These are phyloP conservation scores for Phalanger gymnotis DNA, from an alignment of 2,797 vertebrate genomes.

Conservation along the genomic window DNA sequence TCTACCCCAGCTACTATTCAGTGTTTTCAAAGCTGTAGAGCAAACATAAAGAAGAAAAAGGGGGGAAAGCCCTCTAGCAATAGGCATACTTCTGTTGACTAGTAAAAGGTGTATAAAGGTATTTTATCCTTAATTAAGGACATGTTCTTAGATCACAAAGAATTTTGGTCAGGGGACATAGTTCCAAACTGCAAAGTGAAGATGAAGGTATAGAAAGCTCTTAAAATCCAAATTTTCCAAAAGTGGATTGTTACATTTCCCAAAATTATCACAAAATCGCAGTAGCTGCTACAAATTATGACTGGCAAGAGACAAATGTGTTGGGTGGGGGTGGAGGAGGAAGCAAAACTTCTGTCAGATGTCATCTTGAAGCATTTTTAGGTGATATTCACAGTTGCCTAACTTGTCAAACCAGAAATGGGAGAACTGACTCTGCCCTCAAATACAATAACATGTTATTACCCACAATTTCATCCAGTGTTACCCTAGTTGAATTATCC, in stretches of 20 bases:
- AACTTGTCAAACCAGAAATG: constrained; percentile 51
- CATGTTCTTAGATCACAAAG: constrained; percentile 43
- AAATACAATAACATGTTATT: background rate
- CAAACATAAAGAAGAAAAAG: background rate
- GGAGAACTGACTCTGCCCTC: constrained; percentile 21
- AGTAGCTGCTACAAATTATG: constrained; percentile 72
- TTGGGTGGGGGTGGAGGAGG: background rate
- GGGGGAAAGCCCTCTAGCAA: background rate
- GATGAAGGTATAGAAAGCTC: constrained; percentile 34
- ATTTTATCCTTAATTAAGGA: background rate
- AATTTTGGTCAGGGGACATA: constrained; percentile 8
- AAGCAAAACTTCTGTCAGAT: constrained; percentile 68
- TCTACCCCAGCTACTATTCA: background rate
- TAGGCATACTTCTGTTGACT: background rate
- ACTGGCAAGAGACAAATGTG: constrained; percentile 71
- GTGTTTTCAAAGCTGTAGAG: background rate
- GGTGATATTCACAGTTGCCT: constrained; percentile 67
- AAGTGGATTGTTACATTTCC: constrained; percentile 64
- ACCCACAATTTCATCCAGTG: background rate
- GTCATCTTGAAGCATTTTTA: constrained; percentile 67
- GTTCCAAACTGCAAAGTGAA: constrained; percentile 32
- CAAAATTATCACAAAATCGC: constrained; percentile 72
- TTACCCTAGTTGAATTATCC: background rate
- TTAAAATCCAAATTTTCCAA: constrained; percentile 56
- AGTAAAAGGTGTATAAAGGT: background rate